A percentile compares a stretch with the other conserved stretches of the same genome.
Conservation (phyloP, 1,140 invertebrate species). For the Ganaspis sp. region DNA sequence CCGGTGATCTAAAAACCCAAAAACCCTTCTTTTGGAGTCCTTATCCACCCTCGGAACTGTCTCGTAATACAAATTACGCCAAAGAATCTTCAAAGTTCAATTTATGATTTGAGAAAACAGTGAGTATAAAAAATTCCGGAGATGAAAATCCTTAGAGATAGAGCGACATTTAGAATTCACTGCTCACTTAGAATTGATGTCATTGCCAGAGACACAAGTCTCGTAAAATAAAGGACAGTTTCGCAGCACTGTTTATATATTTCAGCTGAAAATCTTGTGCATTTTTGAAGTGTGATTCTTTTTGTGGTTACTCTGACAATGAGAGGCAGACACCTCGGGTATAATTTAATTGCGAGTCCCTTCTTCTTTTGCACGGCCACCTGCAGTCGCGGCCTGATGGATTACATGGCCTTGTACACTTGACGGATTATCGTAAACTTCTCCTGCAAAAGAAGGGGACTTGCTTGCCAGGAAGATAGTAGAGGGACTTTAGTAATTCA, state of each 20-base stretch:
- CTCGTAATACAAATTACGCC: no score
- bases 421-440: constrained; percentile 73
- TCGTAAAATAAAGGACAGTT: background rate
- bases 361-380: constrained; percentile 31
- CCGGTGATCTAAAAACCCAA: no score
- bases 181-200: background rate
- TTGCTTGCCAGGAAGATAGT: background rate
- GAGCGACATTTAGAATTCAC: no score
- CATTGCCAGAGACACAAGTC: background rate
- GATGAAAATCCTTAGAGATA: no score
- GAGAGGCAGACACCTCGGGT: background rate
- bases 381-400: constrained; percentile 67
- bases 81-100: no score
- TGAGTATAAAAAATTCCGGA: no score
- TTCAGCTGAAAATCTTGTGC: background rate
- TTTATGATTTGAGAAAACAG: no score
- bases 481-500: constrained; percentile 11
- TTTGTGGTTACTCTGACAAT: constrained; percentile 11
- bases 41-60: no score
- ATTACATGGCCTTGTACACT: constrained; percentile 69
- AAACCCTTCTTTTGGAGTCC: no score
- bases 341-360: constrained; percentile 14
- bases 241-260: background rate
- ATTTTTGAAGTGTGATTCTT: background rate
- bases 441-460: constrained; percentile 29